Evolutionary conservation across 2,113 vertebrate species (phyloP).

Genomic region (Megaceryle maxima): DNA sequence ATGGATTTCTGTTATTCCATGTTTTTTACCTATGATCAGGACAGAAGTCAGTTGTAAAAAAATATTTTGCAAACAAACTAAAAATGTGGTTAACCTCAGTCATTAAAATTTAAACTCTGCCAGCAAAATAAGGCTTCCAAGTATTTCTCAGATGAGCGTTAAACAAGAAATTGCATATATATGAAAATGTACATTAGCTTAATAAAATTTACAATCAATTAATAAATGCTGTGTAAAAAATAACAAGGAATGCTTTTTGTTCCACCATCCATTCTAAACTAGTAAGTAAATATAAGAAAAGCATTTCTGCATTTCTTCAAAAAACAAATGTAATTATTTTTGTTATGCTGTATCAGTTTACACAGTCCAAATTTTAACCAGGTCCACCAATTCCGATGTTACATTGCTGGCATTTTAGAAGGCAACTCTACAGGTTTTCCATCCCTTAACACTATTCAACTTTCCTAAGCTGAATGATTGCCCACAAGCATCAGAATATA

Average conservation of each 20-base stretch:
- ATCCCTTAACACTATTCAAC: background rate
- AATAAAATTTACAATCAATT: background rate
- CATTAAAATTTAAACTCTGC: background rate
- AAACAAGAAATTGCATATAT: background rate
- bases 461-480: background rate
- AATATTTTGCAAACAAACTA: background rate
- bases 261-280: background rate
- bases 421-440: background rate
- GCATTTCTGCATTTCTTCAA: background rate
- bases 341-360: background rate
- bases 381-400: background rate
- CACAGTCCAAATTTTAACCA: background rate
- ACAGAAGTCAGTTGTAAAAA: background rate
- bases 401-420: background rate
- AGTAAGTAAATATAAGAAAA: background rate
- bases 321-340: background rate
- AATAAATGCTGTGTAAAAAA: background rate
- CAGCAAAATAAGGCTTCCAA: background rate
- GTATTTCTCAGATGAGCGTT: background rate
- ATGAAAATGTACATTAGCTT: background rate
- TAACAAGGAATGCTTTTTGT: background rate
- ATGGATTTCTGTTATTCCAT: conserved; percentile 90
- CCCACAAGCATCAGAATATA: background rate
- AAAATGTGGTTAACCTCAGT: background rate
- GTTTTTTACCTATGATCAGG: conserved; percentile 81